These are phyloP conservation scores for Sialia sialis DNA, from an alignment of 2,113 vertebrate genomes.

Conservation along the genomic window DNA sequence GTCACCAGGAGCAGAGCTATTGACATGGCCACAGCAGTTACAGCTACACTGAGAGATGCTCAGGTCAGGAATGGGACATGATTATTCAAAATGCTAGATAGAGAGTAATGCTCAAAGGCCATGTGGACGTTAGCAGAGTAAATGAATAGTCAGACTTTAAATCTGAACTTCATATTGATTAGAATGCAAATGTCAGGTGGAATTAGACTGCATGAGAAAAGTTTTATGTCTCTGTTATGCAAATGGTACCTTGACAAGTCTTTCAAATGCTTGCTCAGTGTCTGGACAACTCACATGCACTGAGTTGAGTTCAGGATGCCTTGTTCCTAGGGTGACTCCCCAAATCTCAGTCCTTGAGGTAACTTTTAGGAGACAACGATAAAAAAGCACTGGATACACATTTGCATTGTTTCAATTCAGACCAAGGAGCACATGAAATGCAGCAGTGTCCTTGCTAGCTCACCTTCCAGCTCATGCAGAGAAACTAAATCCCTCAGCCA, in stretches of 20 bases:
- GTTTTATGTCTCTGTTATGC: not conserved
- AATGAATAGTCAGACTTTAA: not conserved
- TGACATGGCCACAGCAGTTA: not conserved
- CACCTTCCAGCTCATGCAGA: not conserved
- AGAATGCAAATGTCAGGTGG: slow-evolving; percentile 4
- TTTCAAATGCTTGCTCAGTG: not conserved
- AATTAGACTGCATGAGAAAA: not conserved
- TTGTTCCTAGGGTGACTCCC: not conserved
- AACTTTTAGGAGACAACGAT: not conserved
- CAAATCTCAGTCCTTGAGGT: not conserved
- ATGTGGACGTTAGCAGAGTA: not conserved
- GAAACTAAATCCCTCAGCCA: not conserved
- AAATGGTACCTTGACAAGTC: not conserved
- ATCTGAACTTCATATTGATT: not conserved
- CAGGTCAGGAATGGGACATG: not conserved
- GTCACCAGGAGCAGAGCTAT: slow-evolving; percentile 4
- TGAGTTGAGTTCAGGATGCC: not conserved
- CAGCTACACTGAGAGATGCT: not conserved
- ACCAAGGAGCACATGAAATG: not conserved
- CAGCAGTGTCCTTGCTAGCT: not conserved
- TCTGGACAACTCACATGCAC: not conserved
- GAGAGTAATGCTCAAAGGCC: not conserved
- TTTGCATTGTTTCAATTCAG: not conserved
- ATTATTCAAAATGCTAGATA: not conserved
- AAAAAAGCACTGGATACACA: not conserved